A percentile compares a stretch with the other conserved stretches of the same genome.
Conservation (phyloP, 2,113 vertebrate species). For the Bucco capensis region DNA sequence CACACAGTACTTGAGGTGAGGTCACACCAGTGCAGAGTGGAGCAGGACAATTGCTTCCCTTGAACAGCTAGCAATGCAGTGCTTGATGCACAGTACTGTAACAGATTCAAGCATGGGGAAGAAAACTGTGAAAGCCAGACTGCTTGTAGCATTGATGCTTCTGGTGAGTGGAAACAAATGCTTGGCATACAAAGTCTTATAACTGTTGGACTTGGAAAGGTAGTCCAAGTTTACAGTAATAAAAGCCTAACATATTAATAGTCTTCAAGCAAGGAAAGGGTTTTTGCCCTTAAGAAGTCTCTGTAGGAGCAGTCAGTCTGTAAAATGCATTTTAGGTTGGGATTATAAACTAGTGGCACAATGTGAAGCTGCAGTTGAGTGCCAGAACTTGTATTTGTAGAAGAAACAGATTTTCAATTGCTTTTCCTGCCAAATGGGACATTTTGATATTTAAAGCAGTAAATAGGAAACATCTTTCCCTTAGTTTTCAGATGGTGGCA, state of each 20-base stretch:
- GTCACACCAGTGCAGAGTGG: too few species aligned
- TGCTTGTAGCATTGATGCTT: not conserved
- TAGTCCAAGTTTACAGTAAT: not conserved
- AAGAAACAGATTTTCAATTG: not conserved
- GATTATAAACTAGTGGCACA: not conserved
- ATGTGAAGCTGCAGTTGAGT: not conserved
- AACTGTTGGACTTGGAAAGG: not conserved
- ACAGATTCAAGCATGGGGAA: not conserved
- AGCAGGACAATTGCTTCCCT: too few species aligned
- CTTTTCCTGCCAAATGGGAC: not conserved
- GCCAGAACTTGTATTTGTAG: not conserved
- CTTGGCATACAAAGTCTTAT: not conserved
- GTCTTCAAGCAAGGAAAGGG: not conserved
- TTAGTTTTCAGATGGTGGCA: not conserved
- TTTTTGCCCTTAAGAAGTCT: not conserved
- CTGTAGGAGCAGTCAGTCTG: not conserved
- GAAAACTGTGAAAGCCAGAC: not conserved
- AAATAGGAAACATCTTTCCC: not conserved
- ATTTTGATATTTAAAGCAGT: not conserved
- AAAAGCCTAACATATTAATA: slow-evolving; percentile 14
- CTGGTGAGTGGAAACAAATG: not conserved
- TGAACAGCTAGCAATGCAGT: too few species aligned
- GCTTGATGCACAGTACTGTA: not conserved
- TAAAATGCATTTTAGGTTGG: not conserved
- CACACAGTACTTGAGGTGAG: too few species aligned